Evolutionary conservation across 37 sponge, comb jelly and placozoan genomes (phyloP).

Genomic region (Chondrosia reniformis): DNA sequence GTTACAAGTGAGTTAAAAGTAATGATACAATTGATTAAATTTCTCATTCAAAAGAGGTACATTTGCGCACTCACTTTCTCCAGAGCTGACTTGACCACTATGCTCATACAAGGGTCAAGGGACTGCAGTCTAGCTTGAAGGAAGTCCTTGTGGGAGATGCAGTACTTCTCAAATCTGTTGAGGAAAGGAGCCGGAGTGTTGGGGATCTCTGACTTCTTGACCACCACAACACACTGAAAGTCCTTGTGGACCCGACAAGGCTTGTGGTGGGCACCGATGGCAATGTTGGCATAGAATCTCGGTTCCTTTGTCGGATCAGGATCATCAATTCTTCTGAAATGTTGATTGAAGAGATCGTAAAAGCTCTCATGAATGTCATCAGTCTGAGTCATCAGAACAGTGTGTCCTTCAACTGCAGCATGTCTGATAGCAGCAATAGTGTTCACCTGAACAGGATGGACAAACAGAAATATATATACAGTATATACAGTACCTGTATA

Average conservation of each 20-base stretch:
- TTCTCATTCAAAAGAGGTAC: background rate
- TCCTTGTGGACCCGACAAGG: slow-evolving; percentile 67
- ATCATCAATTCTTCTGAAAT: slow-evolving; percentile 66
- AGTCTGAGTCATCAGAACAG: slow-evolving; percentile 79
- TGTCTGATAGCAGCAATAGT: slow-evolving; percentile 80
- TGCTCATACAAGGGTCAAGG: slow-evolving; percentile 64
- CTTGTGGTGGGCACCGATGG: slow-evolving; percentile 73
- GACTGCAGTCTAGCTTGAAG: slow-evolving; percentile 26
- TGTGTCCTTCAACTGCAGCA: slow-evolving; percentile 76
- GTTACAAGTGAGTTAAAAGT: no score
- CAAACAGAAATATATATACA: background rate
- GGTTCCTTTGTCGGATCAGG: slow-evolving; percentile 34
- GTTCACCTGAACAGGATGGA: slow-evolving; percentile 50
- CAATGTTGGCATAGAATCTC: slow-evolving; percentile 74
- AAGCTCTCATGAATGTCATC: slow-evolving; percentile 89
- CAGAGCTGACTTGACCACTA: slow-evolving; percentile 34
- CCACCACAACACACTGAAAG: slow-evolving; percentile 78
- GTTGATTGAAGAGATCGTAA: slow-evolving; percentile 86
- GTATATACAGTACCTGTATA: background rate
- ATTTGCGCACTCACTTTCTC: slow-evolving; percentile 41
- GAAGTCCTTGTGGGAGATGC: slow-evolving; percentile 48
- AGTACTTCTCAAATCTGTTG: slow-evolving; percentile 83
- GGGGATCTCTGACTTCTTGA: slow-evolving; percentile 61
- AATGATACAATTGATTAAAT: no score
- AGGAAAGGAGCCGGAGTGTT: slow-evolving; percentile 77